Evolutionary conservation across 2,888 invertebrate species (phyloP), one percentile per base, ranked within the genome.

Genomic region (Pantelozetes paolii): DNA sequence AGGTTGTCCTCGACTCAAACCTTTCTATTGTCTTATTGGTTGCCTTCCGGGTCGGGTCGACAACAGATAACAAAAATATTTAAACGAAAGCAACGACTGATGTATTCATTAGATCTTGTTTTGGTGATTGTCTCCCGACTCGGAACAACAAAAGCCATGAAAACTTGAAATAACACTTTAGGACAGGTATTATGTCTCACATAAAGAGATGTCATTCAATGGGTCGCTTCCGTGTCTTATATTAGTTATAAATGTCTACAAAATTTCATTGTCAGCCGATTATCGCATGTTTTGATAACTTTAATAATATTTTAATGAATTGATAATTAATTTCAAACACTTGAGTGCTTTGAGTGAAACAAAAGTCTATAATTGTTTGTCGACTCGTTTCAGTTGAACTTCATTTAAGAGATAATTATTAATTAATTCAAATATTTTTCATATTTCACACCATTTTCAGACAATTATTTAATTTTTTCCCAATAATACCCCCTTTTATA

Each of bases 271-370:
- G 62, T 62, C 62, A 32, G 18, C 30, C 18, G 1, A n/a, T n/a
- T 9, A 32, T 32, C 28, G 30, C n/a, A 30, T 62, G 62, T 62
- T 48, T 57, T 30, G 57, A 57, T 57, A 57, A 57, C 26, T 57
- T 5, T 6, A 48, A 54, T 54, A n/a, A 8, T 54, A 54, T 62
- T 32, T 32, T 18, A 32, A 32, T 9, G 18, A 32, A 28, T 32
- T 62, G 1, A 62, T 62, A 18, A 62, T 62, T 62, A 62, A 62
- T 62, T 62, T 18, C n/a, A 62, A 62, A 62, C 62, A 32, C 62
- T 32, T 62, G 18, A 62, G 18, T 62, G 20, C 32, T 62, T 62
- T 62, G 62, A 32, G 32, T 62, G n/a, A 57, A n/a, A n/a, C n/a
- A n/a, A n/a, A n/a, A n/a, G n/a, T n/a, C n/a, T 62, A 6, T 54